phyloP scores from a whole-genome alignment of 2,888 invertebrate species.

The Athalia circularis region DNA sequence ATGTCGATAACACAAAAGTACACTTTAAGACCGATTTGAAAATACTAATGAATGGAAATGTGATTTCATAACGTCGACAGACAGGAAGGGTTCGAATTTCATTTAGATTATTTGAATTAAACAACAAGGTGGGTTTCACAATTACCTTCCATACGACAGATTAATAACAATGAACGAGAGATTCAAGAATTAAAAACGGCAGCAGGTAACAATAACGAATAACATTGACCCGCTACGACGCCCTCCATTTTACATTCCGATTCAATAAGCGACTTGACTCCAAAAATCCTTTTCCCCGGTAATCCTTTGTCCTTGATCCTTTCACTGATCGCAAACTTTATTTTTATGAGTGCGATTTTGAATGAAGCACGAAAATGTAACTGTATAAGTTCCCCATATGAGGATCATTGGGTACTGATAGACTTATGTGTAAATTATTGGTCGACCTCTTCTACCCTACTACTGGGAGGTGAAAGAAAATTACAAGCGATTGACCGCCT shows the following conservation, averaged over 20 bases:
- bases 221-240: slow-evolving; percentile 31
- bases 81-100: not conserved
- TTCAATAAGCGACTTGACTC: slow-evolving; percentile 22
- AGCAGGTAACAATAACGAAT: slow-evolving; percentile 31
- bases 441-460: slow-evolving; percentile 16
- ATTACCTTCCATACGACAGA: slow-evolving; percentile 35
- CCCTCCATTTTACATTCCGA: slow-evolving; percentile 44
- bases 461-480: slow-evolving; percentile 37
- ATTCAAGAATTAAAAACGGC: slow-evolving; percentile 10
- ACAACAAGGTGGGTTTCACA: not conserved
- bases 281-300: slow-evolving; percentile 14
- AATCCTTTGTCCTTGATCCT: slow-evolving; percentile 40
- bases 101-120: not conserved
- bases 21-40: no score
- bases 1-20: no score
- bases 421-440: slow-evolving; percentile 1
- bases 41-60: no score
- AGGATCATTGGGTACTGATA: not conserved
- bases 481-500: slow-evolving; percentile 43
- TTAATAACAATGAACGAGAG: slow-evolving; percentile 13
- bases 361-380: not conserved
- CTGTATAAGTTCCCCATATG: not conserved
- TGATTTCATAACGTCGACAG: no score
- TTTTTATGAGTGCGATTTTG: not conserved
- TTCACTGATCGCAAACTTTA: not conserved